Base-by-base conservation (phyloP, 2,113 vertebrate genomes). In the Amphiprion percula region DNA sequence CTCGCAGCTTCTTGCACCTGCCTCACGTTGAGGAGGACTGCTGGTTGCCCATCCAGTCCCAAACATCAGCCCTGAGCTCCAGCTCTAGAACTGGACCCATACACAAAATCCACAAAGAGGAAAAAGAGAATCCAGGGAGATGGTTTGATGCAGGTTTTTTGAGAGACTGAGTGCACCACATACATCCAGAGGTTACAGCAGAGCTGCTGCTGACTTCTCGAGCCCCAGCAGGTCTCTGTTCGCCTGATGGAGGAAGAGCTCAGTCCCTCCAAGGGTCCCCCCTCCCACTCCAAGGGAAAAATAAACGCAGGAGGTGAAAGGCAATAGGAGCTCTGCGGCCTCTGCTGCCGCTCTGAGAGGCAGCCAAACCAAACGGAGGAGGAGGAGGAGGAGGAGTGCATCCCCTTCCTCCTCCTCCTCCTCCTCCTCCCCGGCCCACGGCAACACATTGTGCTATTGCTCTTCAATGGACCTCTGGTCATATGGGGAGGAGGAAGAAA, bases 321-420 rank as follows among this genome's bases (percentile, higher is more conserved):
- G 82, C 83, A 80, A 81, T 83, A 82, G 73, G 74, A 88, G 83
- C 72, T 55, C 77, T 4, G 17, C 52, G 30, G 83, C 74, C 66
- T 74, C 67, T 74, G 79, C 83, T 82, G 86, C 81, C 2, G 74
- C 74, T 85, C 76, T 74, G 84, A 76, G 78, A 80, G 81, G 75
- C 28, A 74, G 92, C 94, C 93, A 95, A 95, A 88, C 86, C 93
- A 94, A 95, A 92, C 81, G 79, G 54, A 85, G 87, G 75, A 79
- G 77, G 82, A 85, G 87, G 75, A 79, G 77, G 82, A 86, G 74
- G 52, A 84, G 86, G 76, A 80, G 74, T 54, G 59, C 77, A 58
- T 19, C 83, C 67, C 74, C 87, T 12, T 44, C 41, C 3, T 15
- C 49, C 49, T 78, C 80, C 87, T 14, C 41, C 12, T 14, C 41